Conservation (phyloP, 2,113 vertebrate genomes). For the Conger conger region DNA sequence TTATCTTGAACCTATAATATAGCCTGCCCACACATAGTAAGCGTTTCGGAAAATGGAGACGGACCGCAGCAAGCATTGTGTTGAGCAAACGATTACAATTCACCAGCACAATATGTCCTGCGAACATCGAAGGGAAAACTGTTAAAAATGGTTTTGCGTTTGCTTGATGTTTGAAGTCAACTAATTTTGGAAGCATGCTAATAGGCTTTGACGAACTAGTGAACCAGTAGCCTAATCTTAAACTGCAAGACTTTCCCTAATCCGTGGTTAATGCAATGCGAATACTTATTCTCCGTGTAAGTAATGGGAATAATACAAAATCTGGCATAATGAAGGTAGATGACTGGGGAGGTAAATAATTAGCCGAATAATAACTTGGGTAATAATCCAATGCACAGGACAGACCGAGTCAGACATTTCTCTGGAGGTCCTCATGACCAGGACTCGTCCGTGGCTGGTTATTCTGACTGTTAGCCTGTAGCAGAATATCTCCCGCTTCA, state of each 20-base stretch:
- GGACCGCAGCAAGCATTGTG: background rate
- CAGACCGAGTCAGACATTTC: background rate
- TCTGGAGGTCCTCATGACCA: background rate
- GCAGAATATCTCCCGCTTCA: background rate
- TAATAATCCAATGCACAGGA: background rate
- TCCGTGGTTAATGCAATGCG: background rate
- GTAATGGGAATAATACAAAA: background rate
- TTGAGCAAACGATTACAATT: background rate
- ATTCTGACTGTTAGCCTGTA: background rate
- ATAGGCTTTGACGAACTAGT: constrained; percentile 9
- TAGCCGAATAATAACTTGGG: background rate
- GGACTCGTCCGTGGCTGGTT: background rate
- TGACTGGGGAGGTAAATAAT: background rate
- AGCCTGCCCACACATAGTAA: background rate
- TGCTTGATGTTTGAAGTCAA: background rate
- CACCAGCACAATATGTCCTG: background rate
- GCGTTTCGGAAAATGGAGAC: background rate
- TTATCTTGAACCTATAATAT: too few relatives aligned
- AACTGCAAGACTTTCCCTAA: constrained; percentile 1
- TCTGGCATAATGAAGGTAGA: too few relatives aligned
- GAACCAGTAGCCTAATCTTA: constrained; percentile 19
- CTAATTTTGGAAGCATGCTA: constrained; percentile 10
- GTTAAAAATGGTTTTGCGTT: background rate
- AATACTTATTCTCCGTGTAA: background rate
- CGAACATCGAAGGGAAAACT: background rate